Base-by-base conservation (phyloP, 2,113 vertebrate genomes). In the Cyanocitta stelleri region DNA sequence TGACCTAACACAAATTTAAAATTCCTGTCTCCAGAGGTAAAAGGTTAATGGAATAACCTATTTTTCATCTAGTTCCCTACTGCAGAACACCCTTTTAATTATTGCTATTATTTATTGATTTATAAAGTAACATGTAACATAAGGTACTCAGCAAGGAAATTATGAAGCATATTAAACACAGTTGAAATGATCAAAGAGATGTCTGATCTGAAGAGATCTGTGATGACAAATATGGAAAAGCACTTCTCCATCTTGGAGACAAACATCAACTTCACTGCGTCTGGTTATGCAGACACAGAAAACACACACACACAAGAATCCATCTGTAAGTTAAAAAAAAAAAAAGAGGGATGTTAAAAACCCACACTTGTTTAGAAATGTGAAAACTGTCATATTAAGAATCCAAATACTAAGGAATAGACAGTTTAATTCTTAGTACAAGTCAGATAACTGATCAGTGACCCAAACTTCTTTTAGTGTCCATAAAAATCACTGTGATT, bases 21-120 rank as follows among this genome's bases (percentile, higher is more conserved):
- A 96, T 92, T 96, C 76, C 71, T 84, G 79, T 94, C 96, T 95
- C 96, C 52, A 93, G 96, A 90, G 92, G 83, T 90, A 97, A 95
- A 95, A 96, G 95, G 96, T 96, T 97, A 96, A 96, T 97, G 90
- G 93, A 97, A 96, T 92, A 97, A 95, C 96, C 92, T 94, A 75
- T 84, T 94, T 96, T 94, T 94, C 88, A 81, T 93, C 88, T 72
- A 90, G 83, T n/a, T 93, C 85, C 54, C 56, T 78, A 37, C 64
- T 78, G 74, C 72, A 88, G 79, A 95, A 72, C 59, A 91, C 49
- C 16, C 80, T 93, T 96, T 94, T 96, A 96, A 96, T 95, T 96
- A 96, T 93, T 97, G 80, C 83, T 87, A 94, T 95, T 96, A 96
- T 96, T 96, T 95, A 96, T 95, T 97, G 92, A 97, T 96, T 97